Percentiles rank a stretch among this genome's conserved stretches.
These are phyloP conservation scores for Orthosia cruda DNA, from an alignment of 2,888 invertebrate species.

Conservation along the genomic window DNA sequence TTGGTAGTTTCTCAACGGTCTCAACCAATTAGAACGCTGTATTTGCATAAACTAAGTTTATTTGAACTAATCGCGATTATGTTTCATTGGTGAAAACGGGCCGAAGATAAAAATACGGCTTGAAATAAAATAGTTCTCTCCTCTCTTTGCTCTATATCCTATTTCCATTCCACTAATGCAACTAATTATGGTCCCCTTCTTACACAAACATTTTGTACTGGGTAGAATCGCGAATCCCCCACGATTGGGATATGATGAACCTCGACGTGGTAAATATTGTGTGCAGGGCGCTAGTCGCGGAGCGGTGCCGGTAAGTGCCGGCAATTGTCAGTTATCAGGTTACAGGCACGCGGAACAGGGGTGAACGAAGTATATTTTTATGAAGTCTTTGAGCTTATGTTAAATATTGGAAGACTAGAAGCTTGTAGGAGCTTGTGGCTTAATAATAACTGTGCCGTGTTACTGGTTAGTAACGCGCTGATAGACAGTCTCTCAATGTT, in stretches of 20 bases:
- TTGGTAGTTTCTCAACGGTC: too few species aligned
- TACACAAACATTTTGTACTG: constrained; percentile 18
- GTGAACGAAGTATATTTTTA: constrained; percentile 16
- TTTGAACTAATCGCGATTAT: too few species aligned
- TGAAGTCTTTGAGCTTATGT: neutral
- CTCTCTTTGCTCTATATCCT: neutral
- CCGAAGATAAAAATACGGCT: too few species aligned
- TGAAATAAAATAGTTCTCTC: neutral
- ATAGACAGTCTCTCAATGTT: too few species aligned
- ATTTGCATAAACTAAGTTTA: too few species aligned
- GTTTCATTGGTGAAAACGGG: too few species aligned
- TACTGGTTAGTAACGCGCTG: too few species aligned
- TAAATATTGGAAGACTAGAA: neutral
- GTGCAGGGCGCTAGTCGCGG: constrained; percentile 33
- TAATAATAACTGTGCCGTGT: too few species aligned
- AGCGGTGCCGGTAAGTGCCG: constrained; percentile 72
- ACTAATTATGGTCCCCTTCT: constrained; percentile 41
- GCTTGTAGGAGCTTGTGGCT: too few species aligned
- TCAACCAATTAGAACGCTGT: too few species aligned
- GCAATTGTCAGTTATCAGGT: constrained; percentile 78
- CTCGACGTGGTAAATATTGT: constrained; percentile 51
- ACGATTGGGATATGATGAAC: constrained; percentile 48
- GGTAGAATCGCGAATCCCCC: constrained; percentile 42
- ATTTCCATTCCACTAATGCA: constrained; percentile 42
- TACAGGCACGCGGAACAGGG: constrained; percentile 64